These are phyloP conservation scores for Andricus quercusramuli DNA, from an alignment of 2,888 invertebrate species.

Conservation along the genomic window DNA sequence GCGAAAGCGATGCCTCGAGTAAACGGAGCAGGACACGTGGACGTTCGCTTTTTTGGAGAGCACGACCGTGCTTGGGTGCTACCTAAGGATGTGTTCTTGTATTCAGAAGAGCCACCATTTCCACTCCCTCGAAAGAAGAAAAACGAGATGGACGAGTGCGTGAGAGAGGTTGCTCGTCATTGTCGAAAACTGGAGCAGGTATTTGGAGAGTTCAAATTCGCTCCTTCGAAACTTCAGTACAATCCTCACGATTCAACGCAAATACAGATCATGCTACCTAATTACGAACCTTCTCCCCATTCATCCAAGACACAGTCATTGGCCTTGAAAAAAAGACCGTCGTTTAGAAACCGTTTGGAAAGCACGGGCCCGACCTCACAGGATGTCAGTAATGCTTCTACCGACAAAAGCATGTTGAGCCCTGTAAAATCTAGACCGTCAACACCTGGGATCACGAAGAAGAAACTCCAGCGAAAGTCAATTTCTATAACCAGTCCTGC, in stretches of 20 bases:
- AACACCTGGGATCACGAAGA: slow-evolving; percentile 7
- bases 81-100: slow-evolving; percentile 90
- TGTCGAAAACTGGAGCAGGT: slow-evolving; percentile 70
- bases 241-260: slow-evolving; percentile 73
- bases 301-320: not conserved
- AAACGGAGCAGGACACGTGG: slow-evolving; percentile 84
- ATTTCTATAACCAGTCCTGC: not conserved
- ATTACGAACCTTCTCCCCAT: slow-evolving; percentile 69
- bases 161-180: slow-evolving; percentile 73
- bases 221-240: slow-evolving; percentile 71
- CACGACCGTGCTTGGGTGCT: slow-evolving; percentile 97
- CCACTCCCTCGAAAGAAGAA: slow-evolving; percentile 71
- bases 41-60: slow-evolving; percentile 96
- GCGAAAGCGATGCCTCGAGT: slow-evolving; percentile 92
- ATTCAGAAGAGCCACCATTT: slow-evolving; percentile 82
- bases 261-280: slow-evolving; percentile 72
- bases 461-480: not conserved
- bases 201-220: slow-evolving; percentile 74
- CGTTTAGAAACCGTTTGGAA: slow-evolving; percentile 32
- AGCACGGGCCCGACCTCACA: slow-evolving; percentile 10
- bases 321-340: slow-evolving; percentile 35
- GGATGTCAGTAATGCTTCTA: not conserved
- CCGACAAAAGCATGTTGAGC: not conserved
- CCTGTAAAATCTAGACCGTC: not conserved
- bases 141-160: slow-evolving; percentile 72